Evolutionary conservation across 2,888 invertebrate species (phyloP).

Genomic region (Eupithecia insigniata): DNA sequence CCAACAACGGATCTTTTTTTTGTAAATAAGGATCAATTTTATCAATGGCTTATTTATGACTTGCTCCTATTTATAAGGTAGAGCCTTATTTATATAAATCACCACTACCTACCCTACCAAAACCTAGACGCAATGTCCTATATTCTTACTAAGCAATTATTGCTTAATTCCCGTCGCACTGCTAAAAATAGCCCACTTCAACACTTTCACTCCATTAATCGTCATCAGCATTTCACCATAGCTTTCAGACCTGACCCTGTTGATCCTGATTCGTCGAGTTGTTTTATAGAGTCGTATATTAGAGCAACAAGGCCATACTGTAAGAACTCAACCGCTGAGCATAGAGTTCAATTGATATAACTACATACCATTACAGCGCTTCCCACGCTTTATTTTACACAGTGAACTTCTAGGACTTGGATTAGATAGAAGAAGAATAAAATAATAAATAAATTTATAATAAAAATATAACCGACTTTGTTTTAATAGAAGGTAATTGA

Average conservation of each 20-base stretch:
- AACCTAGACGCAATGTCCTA: background rate
- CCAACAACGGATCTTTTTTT: background rate
- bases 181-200: constrained; percentile 16
- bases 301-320: constrained; percentile 48
- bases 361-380: constrained; percentile 61
- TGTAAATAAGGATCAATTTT: background rate
- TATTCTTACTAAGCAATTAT: background rate
- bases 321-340: constrained; percentile 56
- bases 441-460: too few relatives aligned
- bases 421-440: background rate
- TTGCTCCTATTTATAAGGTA: background rate
- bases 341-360: constrained; percentile 73
- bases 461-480: too few relatives aligned
- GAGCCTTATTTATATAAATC: too few relatives aligned
- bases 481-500: too few relatives aligned
- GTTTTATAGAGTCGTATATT: constrained; percentile 58
- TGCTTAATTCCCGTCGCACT: constrained; percentile 1
- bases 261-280: constrained; percentile 56
- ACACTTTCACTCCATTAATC: constrained; percentile 28
- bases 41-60: background rate
- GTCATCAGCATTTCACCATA: constrained; percentile 40
- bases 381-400: constrained; percentile 66
- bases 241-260: constrained; percentile 50
- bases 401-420: constrained; percentile 15
- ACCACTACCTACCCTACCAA: background rate